phyloP scores from a whole-genome alignment of 2,797 vertebrate species.

The Gorsachius magnificus region DNA sequence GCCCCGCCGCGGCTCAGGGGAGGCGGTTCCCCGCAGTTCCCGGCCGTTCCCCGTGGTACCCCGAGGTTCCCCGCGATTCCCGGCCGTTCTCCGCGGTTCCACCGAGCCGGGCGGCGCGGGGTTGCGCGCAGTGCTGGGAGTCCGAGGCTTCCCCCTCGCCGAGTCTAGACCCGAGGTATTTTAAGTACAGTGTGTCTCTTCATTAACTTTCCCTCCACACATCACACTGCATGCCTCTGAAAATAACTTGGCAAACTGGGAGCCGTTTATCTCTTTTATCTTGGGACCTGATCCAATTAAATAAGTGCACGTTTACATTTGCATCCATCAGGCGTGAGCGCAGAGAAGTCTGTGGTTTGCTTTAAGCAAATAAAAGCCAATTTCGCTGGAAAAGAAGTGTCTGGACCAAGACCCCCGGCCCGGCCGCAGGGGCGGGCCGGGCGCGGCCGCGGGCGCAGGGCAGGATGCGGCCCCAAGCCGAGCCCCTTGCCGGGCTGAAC shows the following conservation, averaged over 20 bases:
- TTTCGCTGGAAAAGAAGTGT: constrained; percentile 44
- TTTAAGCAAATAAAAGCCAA: constrained; percentile 77
- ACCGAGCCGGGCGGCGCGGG: background rate
- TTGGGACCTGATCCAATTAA: constrained; percentile 97
- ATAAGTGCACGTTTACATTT: constrained; percentile 91
- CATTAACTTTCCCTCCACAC: constrained; percentile 85
- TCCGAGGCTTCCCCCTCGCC: background rate
- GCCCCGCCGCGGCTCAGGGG: background rate
- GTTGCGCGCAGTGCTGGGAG: background rate
- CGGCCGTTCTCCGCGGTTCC: background rate
- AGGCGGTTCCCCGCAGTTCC: background rate
- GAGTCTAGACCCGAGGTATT: constrained; percentile 62
- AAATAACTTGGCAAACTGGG: constrained; percentile 88
- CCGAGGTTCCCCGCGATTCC: background rate
- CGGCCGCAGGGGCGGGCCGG: background rate
- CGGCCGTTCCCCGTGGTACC: background rate
- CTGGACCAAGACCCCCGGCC: background rate
- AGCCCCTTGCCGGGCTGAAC: background rate
- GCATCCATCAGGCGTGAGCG: constrained; percentile 86
- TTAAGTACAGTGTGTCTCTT: constrained; percentile 72
- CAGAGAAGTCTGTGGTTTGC: constrained; percentile 74
- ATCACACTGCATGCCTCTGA: constrained; percentile 80
- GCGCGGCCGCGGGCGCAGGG: background rate
- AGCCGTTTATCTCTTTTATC: constrained; percentile 93
- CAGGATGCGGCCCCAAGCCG: background rate